Evolutionary conservation across 1,140 invertebrate genomes (phyloP), one percentile per base, ranked within the genome.

Genomic region (Meloidogyne exigua): DNA sequence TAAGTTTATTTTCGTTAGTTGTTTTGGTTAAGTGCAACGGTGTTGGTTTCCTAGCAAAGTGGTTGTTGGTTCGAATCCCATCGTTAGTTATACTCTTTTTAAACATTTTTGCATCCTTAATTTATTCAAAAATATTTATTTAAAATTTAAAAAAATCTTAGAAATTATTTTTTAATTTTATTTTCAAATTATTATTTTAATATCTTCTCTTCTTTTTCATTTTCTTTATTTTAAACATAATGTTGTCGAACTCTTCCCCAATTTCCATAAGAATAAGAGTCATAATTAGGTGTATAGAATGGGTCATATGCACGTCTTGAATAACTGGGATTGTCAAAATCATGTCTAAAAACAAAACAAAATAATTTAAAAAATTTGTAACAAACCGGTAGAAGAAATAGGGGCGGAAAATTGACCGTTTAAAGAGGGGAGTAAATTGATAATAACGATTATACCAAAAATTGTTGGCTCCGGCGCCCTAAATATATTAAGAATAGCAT

Each of bases 361-460:
- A 13, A 12, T 25, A 23, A 64, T 12, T 28, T 23, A 21, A n/a
- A 49, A 25, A 64, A 23, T 21, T 25, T 57, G n/a, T 15, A 28
- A 7, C 66, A 21, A 73, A 73, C 71, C 71, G 57, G 18, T 73
- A 63, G 71, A 26, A 73, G 25, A 73, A 73, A 39, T 73, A 36
- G 71, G 71, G 71, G 36, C 71, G 71, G 71, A 73, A 73, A 1
- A 64, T 12, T 39, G 42, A 62, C 18, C 71, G 71, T 63, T 73
- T 73, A 36, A 62, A 73, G 4, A 73, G 25, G 1, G 71, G 57
- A 15, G 49, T 73, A 36, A 73, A 73, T 23, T 64, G 57, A 39
- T 73, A 73, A 36, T 73, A 73, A 28, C 65, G 62, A 65, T 73
- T 73, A 28, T 42, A 57, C 71, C 71, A 73, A 36, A 73, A 73